Evolutionary conservation across 2,113 vertebrate species (phyloP).

Genomic region (Brevimyrus niger): DNA sequence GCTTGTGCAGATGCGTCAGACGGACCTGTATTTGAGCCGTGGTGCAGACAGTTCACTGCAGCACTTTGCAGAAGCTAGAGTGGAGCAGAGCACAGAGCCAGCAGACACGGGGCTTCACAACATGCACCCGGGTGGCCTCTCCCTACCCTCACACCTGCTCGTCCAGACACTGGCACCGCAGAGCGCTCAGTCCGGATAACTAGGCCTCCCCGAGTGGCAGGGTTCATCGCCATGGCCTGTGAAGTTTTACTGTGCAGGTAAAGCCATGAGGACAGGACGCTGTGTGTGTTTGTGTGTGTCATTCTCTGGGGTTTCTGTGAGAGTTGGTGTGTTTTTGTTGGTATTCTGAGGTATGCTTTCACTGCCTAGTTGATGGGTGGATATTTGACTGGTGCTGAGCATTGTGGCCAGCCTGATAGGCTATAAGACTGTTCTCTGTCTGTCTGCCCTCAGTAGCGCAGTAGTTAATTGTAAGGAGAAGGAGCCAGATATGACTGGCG

Average conservation of each 20-base stretch:
- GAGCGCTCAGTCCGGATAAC: conserved; percentile 63
- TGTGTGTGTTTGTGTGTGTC: background rate
- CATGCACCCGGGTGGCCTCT: conserved; percentile 55
- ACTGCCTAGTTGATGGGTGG: background rate
- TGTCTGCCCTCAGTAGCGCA: background rate
- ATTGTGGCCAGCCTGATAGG: background rate
- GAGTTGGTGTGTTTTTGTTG: background rate
- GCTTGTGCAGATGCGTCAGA: conserved; percentile 54
- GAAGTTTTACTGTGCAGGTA: conserved; percentile 82
- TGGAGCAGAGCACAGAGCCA: conserved; percentile 39
- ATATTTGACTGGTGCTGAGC: background rate
- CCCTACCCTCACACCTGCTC: conserved; percentile 48
- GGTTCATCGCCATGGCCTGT: conserved; percentile 69
- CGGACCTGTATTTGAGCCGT: conserved; percentile 55
- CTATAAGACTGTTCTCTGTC: background rate
- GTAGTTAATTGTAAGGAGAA: background rate
- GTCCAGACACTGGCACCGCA: conserved; percentile 56
- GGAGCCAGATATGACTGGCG: background rate
- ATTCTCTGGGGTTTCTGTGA: background rate
- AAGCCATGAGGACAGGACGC: conserved; percentile 24
- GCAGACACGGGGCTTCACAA: conserved; percentile 46
- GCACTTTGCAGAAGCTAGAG: conserved; percentile 60
- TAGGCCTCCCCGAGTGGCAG: background rate
- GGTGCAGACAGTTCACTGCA: conserved; percentile 71
- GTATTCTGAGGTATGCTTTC: background rate